A percentile compares a stretch with the other conserved stretches of the same genome.
Evolutionary conservation across 2,113 vertebrate genomes (phyloP).

Genomic region (Rhinopithecus roxellana): DNA sequence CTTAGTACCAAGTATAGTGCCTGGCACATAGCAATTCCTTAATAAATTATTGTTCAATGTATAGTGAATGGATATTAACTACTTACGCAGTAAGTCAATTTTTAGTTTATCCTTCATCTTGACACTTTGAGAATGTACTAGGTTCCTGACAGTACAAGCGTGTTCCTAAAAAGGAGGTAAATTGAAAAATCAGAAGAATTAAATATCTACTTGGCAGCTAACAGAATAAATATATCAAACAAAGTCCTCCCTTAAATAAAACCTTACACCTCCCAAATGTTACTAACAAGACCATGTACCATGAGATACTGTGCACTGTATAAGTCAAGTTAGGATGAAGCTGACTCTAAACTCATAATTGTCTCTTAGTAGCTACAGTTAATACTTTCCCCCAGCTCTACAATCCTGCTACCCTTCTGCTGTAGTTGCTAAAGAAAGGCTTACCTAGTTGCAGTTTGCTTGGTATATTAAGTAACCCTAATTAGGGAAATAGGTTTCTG

Average conservation of each 20-base stretch:
- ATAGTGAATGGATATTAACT: constrained; percentile 12
- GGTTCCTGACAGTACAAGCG: constrained; percentile 91
- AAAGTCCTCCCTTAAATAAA: constrained; percentile 37
- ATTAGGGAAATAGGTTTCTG: constrained; percentile 5
- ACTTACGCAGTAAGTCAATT: constrained; percentile 93
- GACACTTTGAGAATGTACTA: constrained; percentile 89
- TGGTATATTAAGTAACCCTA: neutral
- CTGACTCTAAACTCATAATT: neutral
- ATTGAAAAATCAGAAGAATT: constrained; percentile 35
- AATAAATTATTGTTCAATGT: constrained; percentile 43
- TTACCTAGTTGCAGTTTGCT: neutral
- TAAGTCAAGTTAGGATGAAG: neutral
- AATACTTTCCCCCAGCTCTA: constrained; percentile 11
- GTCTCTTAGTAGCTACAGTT: neutral
- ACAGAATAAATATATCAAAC: neutral
- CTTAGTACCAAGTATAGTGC: neutral
- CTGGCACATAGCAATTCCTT: neutral
- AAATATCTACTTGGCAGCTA: neutral
- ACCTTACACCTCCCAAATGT: neutral
- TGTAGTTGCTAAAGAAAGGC: constrained; percentile 34
- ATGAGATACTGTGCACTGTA: neutral
- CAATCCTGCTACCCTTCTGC: neutral
- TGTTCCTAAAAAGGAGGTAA: constrained; percentile 88
- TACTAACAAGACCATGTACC: neutral
- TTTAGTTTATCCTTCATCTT: constrained; percentile 94